Percentiles rank a stretch among this genome's conserved stretches.
These are phyloP conservation scores for Brenthis hecate DNA, from an alignment of 2,888 invertebrate species.

Conservation along the genomic window DNA sequence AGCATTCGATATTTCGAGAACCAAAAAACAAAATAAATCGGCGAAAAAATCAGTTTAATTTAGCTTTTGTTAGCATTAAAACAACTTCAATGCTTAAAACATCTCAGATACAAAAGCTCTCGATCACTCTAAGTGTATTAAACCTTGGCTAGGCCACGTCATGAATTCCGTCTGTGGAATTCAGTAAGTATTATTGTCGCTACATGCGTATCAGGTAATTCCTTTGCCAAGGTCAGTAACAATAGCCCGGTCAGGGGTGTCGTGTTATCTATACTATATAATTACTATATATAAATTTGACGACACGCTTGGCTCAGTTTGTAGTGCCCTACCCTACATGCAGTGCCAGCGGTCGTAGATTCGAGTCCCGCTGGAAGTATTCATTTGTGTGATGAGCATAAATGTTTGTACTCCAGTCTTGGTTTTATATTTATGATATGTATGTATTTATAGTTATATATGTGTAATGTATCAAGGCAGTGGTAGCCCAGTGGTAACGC, in stretches of 20 bases:
- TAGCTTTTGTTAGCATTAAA: neutral
- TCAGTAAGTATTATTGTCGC: conserved; percentile 23
- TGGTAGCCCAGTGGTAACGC: no score
- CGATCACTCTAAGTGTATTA: neutral
- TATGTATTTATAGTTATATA: no score
- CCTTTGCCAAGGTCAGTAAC: conserved; percentile 29
- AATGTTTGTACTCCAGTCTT: no score
- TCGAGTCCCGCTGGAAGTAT: no score
- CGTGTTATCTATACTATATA: neutral
- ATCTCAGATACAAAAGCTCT: conserved; percentile 8
- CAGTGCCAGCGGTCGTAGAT: no score
- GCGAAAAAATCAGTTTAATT: neutral
- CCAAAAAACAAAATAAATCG: no score
- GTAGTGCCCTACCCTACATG: no score
- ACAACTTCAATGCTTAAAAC: neutral
- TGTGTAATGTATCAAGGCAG: no score
- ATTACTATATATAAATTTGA: neutral
- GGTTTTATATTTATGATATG: no score
- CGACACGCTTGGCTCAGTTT: no score
- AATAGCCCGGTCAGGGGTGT: conserved; percentile 28
- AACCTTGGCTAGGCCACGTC: conserved; percentile 26
- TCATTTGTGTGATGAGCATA: no score
- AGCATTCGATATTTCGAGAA: no score
- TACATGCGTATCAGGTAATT: conserved; percentile 28
- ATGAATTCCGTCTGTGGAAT: conserved; percentile 27